Evolutionary conservation across 2,888 invertebrate species (phyloP).

Genomic region (Camponotus fellah): DNA sequence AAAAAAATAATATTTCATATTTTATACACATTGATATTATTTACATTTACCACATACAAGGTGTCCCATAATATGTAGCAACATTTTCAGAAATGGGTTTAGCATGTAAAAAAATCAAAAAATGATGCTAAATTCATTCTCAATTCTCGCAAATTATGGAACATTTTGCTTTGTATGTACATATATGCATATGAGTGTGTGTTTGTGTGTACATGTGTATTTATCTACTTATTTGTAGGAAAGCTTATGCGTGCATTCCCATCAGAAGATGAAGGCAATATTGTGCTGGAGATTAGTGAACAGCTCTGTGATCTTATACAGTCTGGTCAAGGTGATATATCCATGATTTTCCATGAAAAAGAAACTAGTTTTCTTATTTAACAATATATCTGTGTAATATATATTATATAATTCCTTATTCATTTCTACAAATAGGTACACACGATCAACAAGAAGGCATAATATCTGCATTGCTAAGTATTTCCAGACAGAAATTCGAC

Average conservation of each 20-base stretch:
- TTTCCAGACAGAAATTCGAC: conserved; percentile 74
- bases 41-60: background rate
- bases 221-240: conserved; percentile 72
- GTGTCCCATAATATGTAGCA: background rate
- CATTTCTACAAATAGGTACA: conserved; percentile 66
- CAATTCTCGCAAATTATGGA: background rate
- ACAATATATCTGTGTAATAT: background rate
- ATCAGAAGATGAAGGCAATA: conserved; percentile 63
- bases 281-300: conserved; percentile 72
- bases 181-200: background rate
- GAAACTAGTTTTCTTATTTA: conserved; percentile 11
- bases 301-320: conserved; percentile 78
- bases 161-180: background rate
- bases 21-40: background rate
- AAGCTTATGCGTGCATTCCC: conserved; percentile 79
- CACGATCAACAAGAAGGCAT: conserved; percentile 81
- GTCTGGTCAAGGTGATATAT: conserved; percentile 75
- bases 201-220: background rate
- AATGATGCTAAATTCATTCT: background rate
- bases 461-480: conserved; percentile 78
- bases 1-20: background rate
- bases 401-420: background rate
- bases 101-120: background rate
- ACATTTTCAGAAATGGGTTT: background rate
- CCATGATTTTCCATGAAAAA: conserved; percentile 17